Base-by-base conservation (phyloP, 2,797 vertebrate species). In the Sebastes taczanowskii region DNA sequence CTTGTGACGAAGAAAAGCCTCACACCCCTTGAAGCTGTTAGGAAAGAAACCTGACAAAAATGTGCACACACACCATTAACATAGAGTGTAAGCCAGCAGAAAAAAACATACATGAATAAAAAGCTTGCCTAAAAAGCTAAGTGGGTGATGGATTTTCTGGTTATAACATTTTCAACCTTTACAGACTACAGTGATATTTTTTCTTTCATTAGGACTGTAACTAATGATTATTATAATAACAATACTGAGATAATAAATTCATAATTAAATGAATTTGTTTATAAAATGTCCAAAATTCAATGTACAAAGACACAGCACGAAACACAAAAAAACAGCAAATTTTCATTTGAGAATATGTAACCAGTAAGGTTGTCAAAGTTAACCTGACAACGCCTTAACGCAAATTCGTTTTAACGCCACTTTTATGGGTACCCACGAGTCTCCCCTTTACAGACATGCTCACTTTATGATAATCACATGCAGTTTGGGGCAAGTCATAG, bases 1-100 rank as follows among this genome's bases (percentile, higher is more conserved):
- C 96, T 99, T 99, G 92, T 99, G 99, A 84, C 98, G 96, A 83
- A 99, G 97, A 94, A 99, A 99, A 78, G 99, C 98, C 91, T 98
- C 97, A 88, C 99, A 99, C 14, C 97, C 97, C 92, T 99, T 97
- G 81, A 95, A 97, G 86, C 97, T 99, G 90, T 96, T 97, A 6
- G 98, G 97, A 82, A 99, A 99, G 93, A 99, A 99, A 58, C 98
- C 99, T 99, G 92, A 80, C 78, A 88, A 25, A 84, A 65, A 93
- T n/a, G 2, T 4, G 16, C 62, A 80, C 6, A 71, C 16, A 67
- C 22, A 32, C 5, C 32, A 55, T 77, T 73, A 82, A 80, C 32
- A 75, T 7, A 78, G 6, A 70, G 46, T 75, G 25, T 32, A 71
- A 72, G 25, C 6, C 38, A 61, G 32, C 13, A 3, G 38, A 30